Evolutionary conservation across 2,888 invertebrate genomes (phyloP), one percentile per base, ranked within the genome.

Genomic region (Nematopogon swammerdamellus): DNA sequence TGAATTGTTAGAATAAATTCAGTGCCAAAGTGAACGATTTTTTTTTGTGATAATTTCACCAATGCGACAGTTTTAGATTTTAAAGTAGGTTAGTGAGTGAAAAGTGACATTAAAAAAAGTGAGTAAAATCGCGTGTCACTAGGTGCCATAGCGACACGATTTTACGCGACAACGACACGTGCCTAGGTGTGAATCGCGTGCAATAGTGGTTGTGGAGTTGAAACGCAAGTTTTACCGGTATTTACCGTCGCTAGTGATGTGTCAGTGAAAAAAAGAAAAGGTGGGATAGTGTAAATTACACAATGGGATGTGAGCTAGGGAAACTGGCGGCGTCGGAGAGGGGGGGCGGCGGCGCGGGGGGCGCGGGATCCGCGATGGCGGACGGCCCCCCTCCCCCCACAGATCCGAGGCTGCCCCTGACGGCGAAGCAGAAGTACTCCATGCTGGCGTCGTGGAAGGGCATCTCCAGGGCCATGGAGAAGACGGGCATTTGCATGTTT

Each of bases 361-460:
- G 72, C 57, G 74, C 79, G 48, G 80, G 70, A 52, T 62, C 64
- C 42, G 64, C 57, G 11, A 47, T 73, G 50, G 80, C 81, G 19
- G 84, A 84, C 55, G 85, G 77, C 18, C 85, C 87, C 1, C 87
- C 88, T 1, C 85, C 86, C 3, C 82, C 85, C 25, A 84, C 85
- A 29, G 93, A 94, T 67, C 89, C 91, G 1, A 75, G 90, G 59
- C 81, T 93, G 53, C 93, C 93, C 0, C 80, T 94, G 52, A 92
- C 90, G 0, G 91, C 91, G 18, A 87, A 89, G 64, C 93, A 95
- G 80, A 92, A 89, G 73, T 95, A 91, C 72, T 88, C 85, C 58
- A 91, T 95, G 82, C 82, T 91, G 56, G 93, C 94, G 1, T 93
- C 92, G 11, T 95, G 95, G 95, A 93, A 92, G 63, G 94, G 91